Evolutionary conservation across 2,888 invertebrate species (phyloP), one percentile per base, ranked within the genome.

Genomic region (Hirtodrosophila histrioides): DNA sequence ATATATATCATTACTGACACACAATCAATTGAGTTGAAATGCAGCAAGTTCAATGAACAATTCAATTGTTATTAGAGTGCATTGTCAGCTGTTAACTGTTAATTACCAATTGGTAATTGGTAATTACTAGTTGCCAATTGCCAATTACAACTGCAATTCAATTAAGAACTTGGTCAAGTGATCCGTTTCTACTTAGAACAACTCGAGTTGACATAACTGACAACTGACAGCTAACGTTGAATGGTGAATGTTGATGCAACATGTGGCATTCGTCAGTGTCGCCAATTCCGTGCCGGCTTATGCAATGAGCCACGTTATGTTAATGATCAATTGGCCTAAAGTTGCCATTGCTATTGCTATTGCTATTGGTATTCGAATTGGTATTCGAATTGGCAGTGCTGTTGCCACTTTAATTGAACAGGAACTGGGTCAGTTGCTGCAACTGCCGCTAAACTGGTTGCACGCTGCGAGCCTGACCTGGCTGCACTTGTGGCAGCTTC

Each of bases 41-140:
- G 54, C n/a, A 2, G 43, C 69, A 74, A 69, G 75, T 72, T 72
- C 69, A 72, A 69, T 53, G 75, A 29, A 63, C 62, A 53, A 57
- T 27, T 9, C 45, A 31, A 7, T 17, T 17, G 17, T 17, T 17
- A 17, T 17, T 17, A 17, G 17, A 17, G 17, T 17, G 17, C 17
- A 17, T 17, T 17, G 17, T 17, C 17, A 17, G 17, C 17, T 17
- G 17, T 17, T 17, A 17, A 2, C 17, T 17, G 17, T 17, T 17
- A 17, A 17, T 17, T 17, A 2, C 17, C 2, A 17, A 17, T 17
- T 17, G 2, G 1, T 17, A 17, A 17, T 17, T 17, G 2, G 1
- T 17, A 17, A 17, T 57, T 58, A 31, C 48, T 35, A 55, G 62
- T 68, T 49, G 24, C 36, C 35, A 58, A 51, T 58, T 11, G 12